These are phyloP conservation scores for Trichopoda pennipes DNA, from an alignment of 2,888 invertebrate species.

Conservation along the genomic window DNA sequence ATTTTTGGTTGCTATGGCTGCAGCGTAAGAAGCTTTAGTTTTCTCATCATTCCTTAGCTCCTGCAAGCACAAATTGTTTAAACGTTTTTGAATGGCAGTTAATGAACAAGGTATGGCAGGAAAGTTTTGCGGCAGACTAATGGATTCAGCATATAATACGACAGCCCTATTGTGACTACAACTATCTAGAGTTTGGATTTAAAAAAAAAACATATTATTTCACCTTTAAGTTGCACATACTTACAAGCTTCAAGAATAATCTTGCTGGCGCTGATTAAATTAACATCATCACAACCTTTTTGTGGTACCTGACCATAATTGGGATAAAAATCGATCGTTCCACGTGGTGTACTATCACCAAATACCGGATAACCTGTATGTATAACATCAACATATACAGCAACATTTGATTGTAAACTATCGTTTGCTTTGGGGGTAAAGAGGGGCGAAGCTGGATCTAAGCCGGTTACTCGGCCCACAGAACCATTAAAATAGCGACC, in stretches of 20 bases:
- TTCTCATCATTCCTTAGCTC: neutral
- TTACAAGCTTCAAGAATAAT: constrained; percentile 75
- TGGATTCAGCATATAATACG: constrained; percentile 78
- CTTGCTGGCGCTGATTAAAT: constrained; percentile 75
- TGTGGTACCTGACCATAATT: constrained; percentile 77
- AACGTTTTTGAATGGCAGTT: constrained; percentile 69
- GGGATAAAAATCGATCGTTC: constrained; percentile 79
- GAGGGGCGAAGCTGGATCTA: constrained; percentile 80
- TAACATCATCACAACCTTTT: constrained; percentile 78
- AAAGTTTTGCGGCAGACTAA: constrained; percentile 76
- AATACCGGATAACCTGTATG: constrained; percentile 79
- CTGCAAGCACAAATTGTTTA: constrained; percentile 58
- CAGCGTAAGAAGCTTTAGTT: constrained; percentile 15
- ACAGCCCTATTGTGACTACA: constrained; percentile 80
- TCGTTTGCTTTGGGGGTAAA: constrained; percentile 76
- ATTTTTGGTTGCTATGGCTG: constrained; percentile 42
- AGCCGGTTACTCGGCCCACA: constrained; percentile 77
- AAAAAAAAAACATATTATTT: neutral
- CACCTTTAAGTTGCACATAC: constrained; percentile 15
- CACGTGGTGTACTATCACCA: constrained; percentile 78
- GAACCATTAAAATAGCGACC: constrained; percentile 77
- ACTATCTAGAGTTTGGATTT: constrained; percentile 70
- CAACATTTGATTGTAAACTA: constrained; percentile 74
- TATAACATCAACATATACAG: constrained; percentile 78
- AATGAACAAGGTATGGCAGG: constrained; percentile 76